phyloP scores from a whole-genome alignment of 2,888 invertebrate species.

The Cantharis rufa region DNA sequence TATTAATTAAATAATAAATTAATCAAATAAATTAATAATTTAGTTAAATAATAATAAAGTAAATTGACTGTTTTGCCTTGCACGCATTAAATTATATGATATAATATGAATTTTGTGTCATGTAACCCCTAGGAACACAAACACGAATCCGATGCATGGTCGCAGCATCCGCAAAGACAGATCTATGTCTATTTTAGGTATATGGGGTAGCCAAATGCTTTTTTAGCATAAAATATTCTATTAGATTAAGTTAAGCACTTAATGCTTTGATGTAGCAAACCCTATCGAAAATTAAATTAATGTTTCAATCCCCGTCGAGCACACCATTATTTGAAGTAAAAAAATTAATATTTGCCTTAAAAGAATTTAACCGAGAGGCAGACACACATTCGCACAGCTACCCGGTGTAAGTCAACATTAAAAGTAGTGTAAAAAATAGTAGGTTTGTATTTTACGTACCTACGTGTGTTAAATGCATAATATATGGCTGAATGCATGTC shows the following conservation, averaged over 20 bases:
- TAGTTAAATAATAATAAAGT: background rate
- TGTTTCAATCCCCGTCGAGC: background rate
- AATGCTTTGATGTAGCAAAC: background rate
- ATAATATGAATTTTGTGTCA: no score
- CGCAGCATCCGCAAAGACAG: background rate
- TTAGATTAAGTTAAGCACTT: background rate
- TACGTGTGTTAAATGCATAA: constrained; percentile 48
- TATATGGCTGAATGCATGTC: constrained; percentile 51
- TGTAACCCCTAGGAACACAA: background rate
- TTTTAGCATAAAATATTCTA: background rate
- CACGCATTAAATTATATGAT: background rate
- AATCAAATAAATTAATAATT: no score
- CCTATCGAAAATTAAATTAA: background rate
- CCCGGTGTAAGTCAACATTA: background rate
- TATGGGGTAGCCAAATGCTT: background rate
- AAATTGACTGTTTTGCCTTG: background rate
- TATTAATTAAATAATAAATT: no score
- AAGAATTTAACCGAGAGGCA: background rate
- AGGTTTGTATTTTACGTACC: background rate
- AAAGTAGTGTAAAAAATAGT: background rate
- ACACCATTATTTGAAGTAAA: background rate
- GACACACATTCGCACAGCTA: background rate
- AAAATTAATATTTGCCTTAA: background rate
- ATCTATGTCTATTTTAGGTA: background rate
- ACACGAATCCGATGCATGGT: background rate